phyloP scores from a whole-genome alignment of 30 jellyfish, hydroid and myxozoan genomes.

The Chironex yamaguchii region DNA sequence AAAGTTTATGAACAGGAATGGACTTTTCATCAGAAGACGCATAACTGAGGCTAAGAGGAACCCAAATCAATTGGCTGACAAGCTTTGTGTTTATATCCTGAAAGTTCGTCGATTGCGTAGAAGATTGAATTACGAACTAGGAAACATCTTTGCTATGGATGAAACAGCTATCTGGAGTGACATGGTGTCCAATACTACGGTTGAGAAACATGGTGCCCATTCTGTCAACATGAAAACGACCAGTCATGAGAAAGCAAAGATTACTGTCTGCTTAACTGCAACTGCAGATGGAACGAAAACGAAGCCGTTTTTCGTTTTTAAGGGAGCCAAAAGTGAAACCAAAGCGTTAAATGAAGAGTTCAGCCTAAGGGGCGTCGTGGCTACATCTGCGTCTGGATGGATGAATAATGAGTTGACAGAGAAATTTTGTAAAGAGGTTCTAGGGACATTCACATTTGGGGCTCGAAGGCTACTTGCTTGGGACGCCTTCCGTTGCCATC shows the following conservation, averaged over 20 bases:
- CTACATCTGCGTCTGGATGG: no score
- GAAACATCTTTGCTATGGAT: slow-evolving; percentile 44
- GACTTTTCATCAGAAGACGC: slow-evolving; percentile 19
- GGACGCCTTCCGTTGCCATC: no score
- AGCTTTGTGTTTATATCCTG: slow-evolving; percentile 17
- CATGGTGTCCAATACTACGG: slow-evolving; percentile 26
- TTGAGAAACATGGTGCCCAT: slow-evolving; percentile 28
- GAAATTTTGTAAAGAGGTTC: no score
- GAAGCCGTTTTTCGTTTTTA: slow-evolving; percentile 62
- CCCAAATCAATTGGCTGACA: slow-evolving; percentile 34
- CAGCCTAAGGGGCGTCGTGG: slow-evolving; percentile 18
- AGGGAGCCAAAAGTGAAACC: slow-evolving; percentile 66
- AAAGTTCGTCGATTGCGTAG: slow-evolving; percentile 25
- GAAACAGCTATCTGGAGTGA: slow-evolving; percentile 35
- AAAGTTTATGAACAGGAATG: slow-evolving; percentile 33
- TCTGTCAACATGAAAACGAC: slow-evolving; percentile 30
- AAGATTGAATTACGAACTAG: not conserved
- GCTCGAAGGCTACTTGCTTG: no score
- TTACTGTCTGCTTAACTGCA: slow-evolving; percentile 60
- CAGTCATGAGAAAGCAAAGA: slow-evolving; percentile 48
- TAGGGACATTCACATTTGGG: no score
- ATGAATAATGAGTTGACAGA: no score
- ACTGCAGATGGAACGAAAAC: slow-evolving; percentile 63
- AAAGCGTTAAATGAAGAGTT: slow-evolving; percentile 41
- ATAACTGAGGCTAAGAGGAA: slow-evolving; percentile 31